Evolutionary conservation across 2,113 vertebrate genomes (phyloP).

Genomic region (Chaetops frenatus): DNA sequence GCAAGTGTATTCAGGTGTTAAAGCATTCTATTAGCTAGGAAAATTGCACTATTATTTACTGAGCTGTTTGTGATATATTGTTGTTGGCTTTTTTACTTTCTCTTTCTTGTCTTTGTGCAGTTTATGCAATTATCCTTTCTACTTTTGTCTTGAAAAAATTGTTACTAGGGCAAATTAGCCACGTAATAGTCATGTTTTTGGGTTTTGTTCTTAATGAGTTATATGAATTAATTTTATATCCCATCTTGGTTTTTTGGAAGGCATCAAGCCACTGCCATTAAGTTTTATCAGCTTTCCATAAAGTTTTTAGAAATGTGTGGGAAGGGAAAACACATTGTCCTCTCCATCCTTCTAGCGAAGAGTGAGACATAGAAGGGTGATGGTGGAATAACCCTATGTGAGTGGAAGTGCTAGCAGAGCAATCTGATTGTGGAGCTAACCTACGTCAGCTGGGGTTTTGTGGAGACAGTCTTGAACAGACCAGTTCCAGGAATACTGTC

Average conservation of each 20-base stretch:
- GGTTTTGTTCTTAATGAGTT: background rate
- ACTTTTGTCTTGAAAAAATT: slow-evolving; percentile 21
- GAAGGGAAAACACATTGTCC: background rate
- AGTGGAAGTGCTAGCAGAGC: background rate
- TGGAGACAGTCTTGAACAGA: background rate
- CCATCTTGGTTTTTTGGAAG: background rate
- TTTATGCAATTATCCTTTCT: slow-evolving; percentile 41
- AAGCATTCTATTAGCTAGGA: slow-evolving; percentile 55
- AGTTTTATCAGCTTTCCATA: background rate
- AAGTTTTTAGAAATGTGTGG: background rate
- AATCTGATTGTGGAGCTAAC: background rate
- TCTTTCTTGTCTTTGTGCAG: background rate
- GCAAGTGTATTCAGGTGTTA: slow-evolving; percentile 68
- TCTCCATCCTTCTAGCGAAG: background rate
- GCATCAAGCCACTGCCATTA: background rate
- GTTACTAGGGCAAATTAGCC: background rate
- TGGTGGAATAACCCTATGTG: background rate
- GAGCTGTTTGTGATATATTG: slow-evolving; percentile 47
- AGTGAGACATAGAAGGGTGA: background rate
- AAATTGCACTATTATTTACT: slow-evolving; percentile 65
- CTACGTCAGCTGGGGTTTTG: background rate
- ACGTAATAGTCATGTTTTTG: background rate
- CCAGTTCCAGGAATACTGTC: background rate
- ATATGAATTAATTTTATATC: background rate
- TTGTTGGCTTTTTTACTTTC: slow-evolving; percentile 40